Evolutionary conservation across 2,113 vertebrate species (phyloP), one percentile per base, ranked within the genome.

Genomic region (Seriola aureovittata): DNA sequence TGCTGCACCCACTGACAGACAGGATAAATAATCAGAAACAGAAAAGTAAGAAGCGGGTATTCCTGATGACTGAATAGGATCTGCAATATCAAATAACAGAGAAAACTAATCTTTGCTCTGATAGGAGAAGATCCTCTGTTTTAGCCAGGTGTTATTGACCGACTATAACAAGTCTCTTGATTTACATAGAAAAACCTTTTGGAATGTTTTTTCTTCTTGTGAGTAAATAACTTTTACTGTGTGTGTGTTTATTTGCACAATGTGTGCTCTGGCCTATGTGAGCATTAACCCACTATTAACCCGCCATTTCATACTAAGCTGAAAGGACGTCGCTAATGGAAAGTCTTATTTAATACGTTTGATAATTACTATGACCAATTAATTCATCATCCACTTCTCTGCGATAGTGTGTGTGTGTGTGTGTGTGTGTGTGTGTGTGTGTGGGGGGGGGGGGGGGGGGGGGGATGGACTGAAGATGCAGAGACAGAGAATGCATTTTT

Each of bases 361-460:
- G 10, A 16, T 25, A 79, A 77, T 75, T 58, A 75, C 40, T 65
- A 48, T 23, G 48, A 75, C 80, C 65, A 75, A 63, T 74, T 34
- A 19, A 74, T 73, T 76, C n/a, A 71, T 62, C 7, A 71, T 62
- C 7, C 19, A 38, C 32, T 40, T 0, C 13, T 42, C 70, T 46
- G 2, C 25, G 25, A 4, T 29, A 1, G 50, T 58, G 48, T 46
- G 21, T 75, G 36, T 25, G 14, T 42, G 62, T 23, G 13, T 46
- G 34, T 25, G 48, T 40, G 58, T 38, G 21, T 70, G 25, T 25
- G 65, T 13, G 32, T 44, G 57, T 38, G 55, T 38, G 8, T 13
- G 44, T 34, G n/a, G n/a, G n/a, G n/a, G n/a, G n/a, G n/a, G n/a
- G n/a, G n/a, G n/a, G n/a, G n/a, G 72, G 3, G 34, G 34, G 34